These are phyloP conservation scores for Eolophus roseicapilla DNA, from an alignment of 2,113 vertebrate species.

Conservation along the genomic window DNA sequence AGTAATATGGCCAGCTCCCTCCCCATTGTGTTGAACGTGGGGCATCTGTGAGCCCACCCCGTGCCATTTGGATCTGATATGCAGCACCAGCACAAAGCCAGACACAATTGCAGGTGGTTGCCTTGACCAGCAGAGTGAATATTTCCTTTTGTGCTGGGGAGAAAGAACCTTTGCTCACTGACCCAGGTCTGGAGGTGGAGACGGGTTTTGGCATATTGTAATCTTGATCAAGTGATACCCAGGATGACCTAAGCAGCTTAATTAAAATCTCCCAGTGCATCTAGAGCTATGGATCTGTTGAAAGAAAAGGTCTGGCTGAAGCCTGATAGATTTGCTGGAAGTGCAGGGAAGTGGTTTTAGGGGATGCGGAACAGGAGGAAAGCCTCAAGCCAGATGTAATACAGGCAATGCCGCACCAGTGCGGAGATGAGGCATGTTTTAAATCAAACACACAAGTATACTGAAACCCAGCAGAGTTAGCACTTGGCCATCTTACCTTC, in stretches of 20 bases:
- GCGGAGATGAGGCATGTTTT: neutral
- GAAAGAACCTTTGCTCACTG: neutral
- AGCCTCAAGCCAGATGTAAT: neutral
- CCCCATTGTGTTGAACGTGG: accelerated
- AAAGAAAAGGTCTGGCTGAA: neutral
- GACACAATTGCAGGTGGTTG: neutral
- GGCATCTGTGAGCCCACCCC: neutral
- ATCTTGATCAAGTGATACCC: neutral
- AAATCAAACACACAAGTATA: neutral
- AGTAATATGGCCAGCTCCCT: accelerated
- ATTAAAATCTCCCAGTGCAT: neutral
- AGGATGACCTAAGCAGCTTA: neutral
- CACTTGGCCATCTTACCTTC: neutral
- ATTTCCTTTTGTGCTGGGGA: neutral
- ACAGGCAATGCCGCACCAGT: neutral
- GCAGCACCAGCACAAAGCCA: neutral
- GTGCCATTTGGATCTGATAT: accelerated
- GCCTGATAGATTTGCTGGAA: neutral
- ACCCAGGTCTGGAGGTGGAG: neutral
- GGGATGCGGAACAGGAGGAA: neutral
- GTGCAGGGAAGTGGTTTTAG: neutral
- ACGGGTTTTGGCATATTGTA: neutral
- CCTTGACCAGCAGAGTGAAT: neutral
- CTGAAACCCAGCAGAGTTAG: neutral
- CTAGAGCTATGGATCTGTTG: neutral